Base-by-base conservation (phyloP, 1,140 invertebrate species). In the Drosophila suzukii region DNA sequence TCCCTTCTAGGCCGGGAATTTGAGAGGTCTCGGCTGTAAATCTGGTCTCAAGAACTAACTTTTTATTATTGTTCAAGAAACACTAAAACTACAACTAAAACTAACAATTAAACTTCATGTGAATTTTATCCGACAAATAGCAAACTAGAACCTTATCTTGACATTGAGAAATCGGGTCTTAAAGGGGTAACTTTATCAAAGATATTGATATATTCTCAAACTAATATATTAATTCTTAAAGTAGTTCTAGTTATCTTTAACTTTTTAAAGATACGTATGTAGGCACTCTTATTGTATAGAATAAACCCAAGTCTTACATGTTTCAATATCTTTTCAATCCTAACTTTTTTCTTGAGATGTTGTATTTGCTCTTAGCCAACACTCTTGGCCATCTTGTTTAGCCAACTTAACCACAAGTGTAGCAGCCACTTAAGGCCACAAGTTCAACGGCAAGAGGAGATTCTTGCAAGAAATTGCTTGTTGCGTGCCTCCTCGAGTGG, bases 351-450 rank as follows among this genome's bases (percentile, higher is more conserved):
- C 32, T 20, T 11, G 24, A 39, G 39, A 24, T 49, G 15, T 24
- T 50, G 56, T 62, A 61, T 61, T 65, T 61, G 60, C 41, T 27
- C 51, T 61, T 51, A 68, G 82, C 79, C 80, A 83, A 83, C 53
- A 79, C 63, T 82, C 63, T 70, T 61, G 27, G 17, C 36, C 57
- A 56, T 46, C 41, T 36, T 88, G 83, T 88, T 88, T 79, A 12
- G 53, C 63, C 51, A 86, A 88, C 61, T 67, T 79, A 78, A 78
- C 43, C 47, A 75, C 82, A 88, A 88, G 78, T 86, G 82, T 75
- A 86, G 82, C 82, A 78, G 79, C 50, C 63, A 78, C 62, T 82
- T 86, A 68, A 73, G 83, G 83, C 83, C 67, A 76, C 79, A 81
- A 86, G 83, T 86, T 86, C 82, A 86, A 73, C 65, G 61, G 65